Evolutionary conservation across 1,140 invertebrate species (phyloP).

Genomic region (Subanguina moxae): DNA sequence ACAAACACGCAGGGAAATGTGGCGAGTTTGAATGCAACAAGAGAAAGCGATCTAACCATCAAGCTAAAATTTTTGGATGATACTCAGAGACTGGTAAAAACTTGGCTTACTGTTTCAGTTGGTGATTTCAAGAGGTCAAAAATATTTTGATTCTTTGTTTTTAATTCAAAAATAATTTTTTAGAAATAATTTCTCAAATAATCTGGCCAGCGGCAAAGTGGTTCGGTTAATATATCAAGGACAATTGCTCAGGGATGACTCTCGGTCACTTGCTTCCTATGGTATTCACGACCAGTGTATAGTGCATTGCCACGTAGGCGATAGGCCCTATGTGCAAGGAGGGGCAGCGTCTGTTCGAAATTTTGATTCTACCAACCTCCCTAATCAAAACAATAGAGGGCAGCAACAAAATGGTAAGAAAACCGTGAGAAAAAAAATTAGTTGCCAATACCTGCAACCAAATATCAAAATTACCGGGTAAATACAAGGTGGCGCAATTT

Average conservation of each 20-base stretch:
- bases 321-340: neutral
- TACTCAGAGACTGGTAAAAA: constrained; percentile 31
- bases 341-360: no score
- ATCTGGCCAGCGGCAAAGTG: constrained; percentile 36
- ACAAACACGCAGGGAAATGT: neutral
- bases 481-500: no score
- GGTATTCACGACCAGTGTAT: constrained; percentile 45
- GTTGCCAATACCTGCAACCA: no score
- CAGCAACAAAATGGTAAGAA: neutral
- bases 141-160: constrained; percentile 1
- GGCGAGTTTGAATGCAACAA: neutral
- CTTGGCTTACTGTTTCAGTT: constrained; percentile 35
- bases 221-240: constrained; percentile 45
- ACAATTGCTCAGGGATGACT: constrained; percentile 46
- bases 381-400: neutral
- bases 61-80: constrained; percentile 50
- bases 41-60: constrained; percentile 23
- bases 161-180: constrained; percentile 6
- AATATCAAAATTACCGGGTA: no score
- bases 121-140: constrained; percentile 47
- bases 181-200: constrained; percentile 33
- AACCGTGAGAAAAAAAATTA: no score
- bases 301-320: constrained; percentile 47
- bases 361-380: no score
- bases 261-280: constrained; percentile 41